Percentiles rank a stretch among this genome's conserved stretches.
Evolutionary conservation across 2,797 vertebrate species (phyloP).

Genomic region (Mastacembelus armatus): DNA sequence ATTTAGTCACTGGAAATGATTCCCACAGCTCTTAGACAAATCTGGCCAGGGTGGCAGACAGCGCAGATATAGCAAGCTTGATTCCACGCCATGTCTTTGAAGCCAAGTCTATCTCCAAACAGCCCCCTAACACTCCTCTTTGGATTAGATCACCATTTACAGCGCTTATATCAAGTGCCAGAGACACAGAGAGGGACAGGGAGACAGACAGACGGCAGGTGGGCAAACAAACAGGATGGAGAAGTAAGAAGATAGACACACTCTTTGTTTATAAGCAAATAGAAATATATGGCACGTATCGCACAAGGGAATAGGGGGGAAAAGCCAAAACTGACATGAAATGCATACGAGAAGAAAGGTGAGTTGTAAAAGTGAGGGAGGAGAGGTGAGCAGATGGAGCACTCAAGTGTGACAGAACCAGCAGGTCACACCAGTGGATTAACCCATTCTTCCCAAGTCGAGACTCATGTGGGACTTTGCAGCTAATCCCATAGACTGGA

Average conservation of each 20-base stretch:
- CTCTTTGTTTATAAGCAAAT: slow-evolving; percentile 20
- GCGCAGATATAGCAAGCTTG: slow-evolving; percentile 65
- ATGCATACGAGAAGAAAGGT: slow-evolving; percentile 12
- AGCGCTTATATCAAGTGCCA: slow-evolving; percentile 59
- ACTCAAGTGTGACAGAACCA: slow-evolving; percentile 55
- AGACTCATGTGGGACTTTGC: slow-evolving; percentile 8
- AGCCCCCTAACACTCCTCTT: slow-evolving; percentile 59
- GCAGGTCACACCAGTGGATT: slow-evolving; percentile 41
- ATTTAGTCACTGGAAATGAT: slow-evolving; percentile 60
- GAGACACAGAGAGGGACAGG: slow-evolving; percentile 46
- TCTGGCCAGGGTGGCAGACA: slow-evolving; percentile 66
- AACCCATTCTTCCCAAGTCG: slow-evolving; percentile 25
- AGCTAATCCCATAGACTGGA: not conserved
- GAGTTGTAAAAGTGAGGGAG: slow-evolving; percentile 41
- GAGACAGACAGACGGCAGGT: slow-evolving; percentile 53
- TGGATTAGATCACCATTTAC: slow-evolving; percentile 72
- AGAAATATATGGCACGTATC: not conserved
- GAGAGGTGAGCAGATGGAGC: slow-evolving; percentile 40
- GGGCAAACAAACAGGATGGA: slow-evolving; percentile 36
- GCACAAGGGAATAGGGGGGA: not conserved
- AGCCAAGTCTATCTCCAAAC: slow-evolving; percentile 74
- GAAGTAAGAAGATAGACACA: not conserved
- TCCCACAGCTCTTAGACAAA: slow-evolving; percentile 67
- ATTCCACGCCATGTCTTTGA: slow-evolving; percentile 65
- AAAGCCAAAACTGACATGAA: slow-evolving; percentile 5